These are phyloP conservation scores for Lasioglossum marginatum DNA, from an alignment of 2,888 invertebrate species.

Conservation along the genomic window DNA sequence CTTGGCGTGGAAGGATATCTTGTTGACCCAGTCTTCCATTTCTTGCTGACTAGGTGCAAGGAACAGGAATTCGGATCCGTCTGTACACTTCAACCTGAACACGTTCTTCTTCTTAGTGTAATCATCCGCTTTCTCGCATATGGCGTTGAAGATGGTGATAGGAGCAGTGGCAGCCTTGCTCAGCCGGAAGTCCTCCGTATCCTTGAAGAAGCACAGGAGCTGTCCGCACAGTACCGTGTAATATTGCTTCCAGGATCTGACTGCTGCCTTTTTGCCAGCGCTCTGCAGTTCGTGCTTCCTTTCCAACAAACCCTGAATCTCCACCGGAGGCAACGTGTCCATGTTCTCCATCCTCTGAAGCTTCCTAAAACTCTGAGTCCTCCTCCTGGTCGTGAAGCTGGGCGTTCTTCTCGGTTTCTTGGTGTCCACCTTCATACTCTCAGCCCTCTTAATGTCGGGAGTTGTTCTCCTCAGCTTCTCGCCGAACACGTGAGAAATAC, in stretches of 20 bases:
- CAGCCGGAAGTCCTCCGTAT: conserved; percentile 94
- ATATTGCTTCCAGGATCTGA: conserved; percentile 97
- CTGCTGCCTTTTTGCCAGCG: conserved; percentile 97
- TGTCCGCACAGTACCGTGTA: conserved; percentile 99
- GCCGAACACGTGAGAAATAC: conserved; percentile 87
- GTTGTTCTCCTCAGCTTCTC: conserved; percentile 88
- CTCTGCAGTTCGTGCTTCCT: conserved; percentile 97
- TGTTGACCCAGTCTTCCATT: conserved; percentile 96
- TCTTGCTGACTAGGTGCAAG: conserved; percentile 90
- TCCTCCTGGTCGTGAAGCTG: conserved; percentile 96
- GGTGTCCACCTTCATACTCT: conserved; percentile 93
- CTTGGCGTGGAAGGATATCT: conserved; percentile 96
- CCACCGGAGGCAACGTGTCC: conserved; percentile 93
- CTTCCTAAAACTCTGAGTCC: conserved; percentile 94
- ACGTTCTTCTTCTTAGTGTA: conserved; percentile 98
- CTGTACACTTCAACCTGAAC: conserved; percentile 93
- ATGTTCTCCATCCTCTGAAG: conserved; percentile 87
- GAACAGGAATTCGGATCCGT: conserved; percentile 97
- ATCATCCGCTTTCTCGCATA: conserved; percentile 94
- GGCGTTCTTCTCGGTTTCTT: conserved; percentile 96
- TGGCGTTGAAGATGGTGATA: conserved; percentile 89
- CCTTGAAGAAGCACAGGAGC: conserved; percentile 98
- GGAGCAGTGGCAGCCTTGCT: conserved; percentile 96
- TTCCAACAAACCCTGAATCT: conserved; percentile 95
- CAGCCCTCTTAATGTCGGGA: conserved; percentile 91